Evolutionary conservation across 2,797 vertebrate species (phyloP), one percentile per base, ranked within the genome.

Genomic region (Malurus splendens): DNA sequence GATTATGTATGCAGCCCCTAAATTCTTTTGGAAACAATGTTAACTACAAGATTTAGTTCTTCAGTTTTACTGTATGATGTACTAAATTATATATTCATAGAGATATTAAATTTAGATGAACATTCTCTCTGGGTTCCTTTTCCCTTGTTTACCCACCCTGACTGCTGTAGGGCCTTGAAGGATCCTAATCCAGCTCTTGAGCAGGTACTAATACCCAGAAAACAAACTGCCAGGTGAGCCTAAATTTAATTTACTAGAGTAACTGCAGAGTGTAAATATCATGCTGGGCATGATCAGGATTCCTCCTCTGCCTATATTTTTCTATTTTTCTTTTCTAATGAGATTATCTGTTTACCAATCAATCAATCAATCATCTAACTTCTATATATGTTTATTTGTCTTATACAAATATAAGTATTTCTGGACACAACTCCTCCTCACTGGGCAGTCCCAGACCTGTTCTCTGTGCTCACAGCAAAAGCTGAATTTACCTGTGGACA

Each of bases 51-150:
- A 90, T 87, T 80, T 90, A 87, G 50, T 80, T 90, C 68, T 86
- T 77, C 32, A 71, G 32, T 62, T 92, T 85, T 74, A 85, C 76
- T 90, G 12, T 80, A 65, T 60, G 50, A 50, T 67, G 54, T 83
- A 57, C 50, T 92, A 85, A 82, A 90, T 93, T 90, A 89, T 89
- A 52, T 92, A 90, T 93, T 95, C 87, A 93, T 93, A 57, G 86
- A 68, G 76, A 87, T 82, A 85, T 80, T 90, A 94, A 90, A 95
- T 90, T 93, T 92, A 90, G 87, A 95, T 95, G 91, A 95, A 87
- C 32, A 20, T 45, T 45, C 33, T 68, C 51, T 74, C 50, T 77
- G 80, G 47, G 66, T 90, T 86, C 39, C 51, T 87, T 85, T 87
- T 77, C 82, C 57, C 68, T 54, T 85, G 45, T 87, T 92, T 89